These are phyloP conservation scores for Drosophila sproati DNA, from an alignment of 1,140 invertebrate genomes.

Conservation along the genomic window DNA sequence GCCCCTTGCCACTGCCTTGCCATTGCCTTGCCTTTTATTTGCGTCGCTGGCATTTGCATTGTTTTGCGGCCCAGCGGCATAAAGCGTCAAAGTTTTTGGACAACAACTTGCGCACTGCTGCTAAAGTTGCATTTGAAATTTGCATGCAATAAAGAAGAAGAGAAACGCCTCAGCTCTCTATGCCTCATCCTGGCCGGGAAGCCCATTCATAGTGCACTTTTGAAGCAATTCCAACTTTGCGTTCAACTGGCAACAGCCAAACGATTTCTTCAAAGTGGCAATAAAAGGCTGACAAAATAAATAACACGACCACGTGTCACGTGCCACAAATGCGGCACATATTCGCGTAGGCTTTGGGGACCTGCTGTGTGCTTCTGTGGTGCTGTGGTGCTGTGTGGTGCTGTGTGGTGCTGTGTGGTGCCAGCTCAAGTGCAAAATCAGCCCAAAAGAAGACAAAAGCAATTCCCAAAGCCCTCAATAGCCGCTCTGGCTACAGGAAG, in stretches of 20 bases:
- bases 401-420: neutral
- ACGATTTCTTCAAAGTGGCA: constrained; percentile 14
- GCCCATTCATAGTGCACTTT: neutral
- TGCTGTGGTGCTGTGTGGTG: too few relatives aligned
- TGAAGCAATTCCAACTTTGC: neutral
- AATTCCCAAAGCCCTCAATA: constrained; percentile 5
- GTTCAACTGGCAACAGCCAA: neutral
- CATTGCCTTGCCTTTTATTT: constrained; percentile 4
- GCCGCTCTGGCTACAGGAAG: neutral
- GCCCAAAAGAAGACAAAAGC: constrained; percentile 1
- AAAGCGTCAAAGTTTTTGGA: constrained; percentile 33
- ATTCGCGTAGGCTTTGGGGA: constrained; percentile 4
- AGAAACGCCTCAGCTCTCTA: neutral
- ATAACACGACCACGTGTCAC: constrained; percentile 23
- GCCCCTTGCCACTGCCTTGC: neutral
- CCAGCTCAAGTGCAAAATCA: constrained; percentile 43
- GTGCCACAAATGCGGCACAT: constrained; percentile 1
- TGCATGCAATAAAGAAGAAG: constrained; percentile 40
- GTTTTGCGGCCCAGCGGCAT: constrained; percentile 35
- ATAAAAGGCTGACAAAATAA: constrained; percentile 32
- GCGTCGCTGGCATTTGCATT: constrained; percentile 37
- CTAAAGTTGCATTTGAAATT: constrained; percentile 48
- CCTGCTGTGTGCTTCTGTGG: too few relatives aligned
- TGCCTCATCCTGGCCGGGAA: neutral
- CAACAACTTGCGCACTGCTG: constrained; percentile 3